phyloP scores from a whole-genome alignment of 2,113 vertebrate genomes.

The Cranoglanis bouderius region DNA sequence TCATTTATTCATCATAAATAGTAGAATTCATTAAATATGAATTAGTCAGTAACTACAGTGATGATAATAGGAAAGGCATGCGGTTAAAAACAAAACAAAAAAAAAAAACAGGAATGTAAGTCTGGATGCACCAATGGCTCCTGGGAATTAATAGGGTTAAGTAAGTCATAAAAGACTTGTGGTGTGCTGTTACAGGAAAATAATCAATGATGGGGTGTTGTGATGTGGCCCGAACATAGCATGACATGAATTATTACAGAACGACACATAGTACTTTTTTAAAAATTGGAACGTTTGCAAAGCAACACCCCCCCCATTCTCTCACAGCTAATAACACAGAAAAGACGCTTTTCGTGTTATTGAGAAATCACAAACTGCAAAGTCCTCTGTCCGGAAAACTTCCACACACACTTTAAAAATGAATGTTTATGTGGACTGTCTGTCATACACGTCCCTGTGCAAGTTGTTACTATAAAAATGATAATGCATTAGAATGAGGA shows the following conservation, averaged over 20 bases:
- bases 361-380: too few species aligned
- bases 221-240: not conserved
- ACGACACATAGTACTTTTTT: not conserved
- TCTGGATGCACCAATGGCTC: not conserved
- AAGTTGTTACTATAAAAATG: not conserved
- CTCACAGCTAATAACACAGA: not conserved
- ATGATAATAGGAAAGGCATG: not conserved
- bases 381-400: not conserved
- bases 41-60: not conserved
- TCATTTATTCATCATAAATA: not conserved
- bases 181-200: not conserved
- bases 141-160: not conserved
- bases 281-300: not conserved
- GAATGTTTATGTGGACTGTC: not conserved
- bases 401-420: not conserved
- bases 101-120: not conserved
- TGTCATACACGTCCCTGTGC: not conserved
- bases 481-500: not conserved
- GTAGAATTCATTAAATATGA: not conserved
- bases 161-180: not conserved
- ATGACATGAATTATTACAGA: too few species aligned
- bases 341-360: too few species aligned
- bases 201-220: not conserved
- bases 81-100: not conserved
- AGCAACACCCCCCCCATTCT: not conserved